A percentile compares a stretch with the other conserved stretches of the same genome.
Conservation (phyloP, 2,113 vertebrate species). For the Trochalopteron elliotii region DNA sequence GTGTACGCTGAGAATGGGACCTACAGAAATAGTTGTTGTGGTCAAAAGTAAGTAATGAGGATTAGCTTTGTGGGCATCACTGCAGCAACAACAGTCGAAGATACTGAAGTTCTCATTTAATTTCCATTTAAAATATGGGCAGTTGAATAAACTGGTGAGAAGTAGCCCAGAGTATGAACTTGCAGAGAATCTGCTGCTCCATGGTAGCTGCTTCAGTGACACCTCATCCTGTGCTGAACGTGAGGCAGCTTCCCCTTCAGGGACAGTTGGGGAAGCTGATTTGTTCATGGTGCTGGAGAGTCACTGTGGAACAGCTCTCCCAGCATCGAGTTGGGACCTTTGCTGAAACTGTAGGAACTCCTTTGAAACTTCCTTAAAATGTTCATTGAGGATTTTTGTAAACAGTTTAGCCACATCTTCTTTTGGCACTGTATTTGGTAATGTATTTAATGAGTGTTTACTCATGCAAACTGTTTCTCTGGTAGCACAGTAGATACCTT, state of each 20-base stretch:
- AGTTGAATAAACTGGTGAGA: neutral
- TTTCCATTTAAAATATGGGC: neutral
- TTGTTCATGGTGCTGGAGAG: neutral
- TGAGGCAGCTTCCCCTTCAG: neutral
- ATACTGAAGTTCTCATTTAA: neutral
- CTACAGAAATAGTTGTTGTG: neutral
- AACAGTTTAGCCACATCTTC: neutral
- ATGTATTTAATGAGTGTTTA: too few species aligned
- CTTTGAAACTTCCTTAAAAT: neutral
- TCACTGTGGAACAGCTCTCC: neutral
- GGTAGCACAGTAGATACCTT: neutral
- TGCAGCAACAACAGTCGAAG: neutral
- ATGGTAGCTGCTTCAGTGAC: neutral
- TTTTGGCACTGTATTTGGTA: neutral
- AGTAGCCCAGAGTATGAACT: neutral
- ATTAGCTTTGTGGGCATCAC: neutral
- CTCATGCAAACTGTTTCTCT: too few species aligned
- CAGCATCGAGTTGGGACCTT: neutral
- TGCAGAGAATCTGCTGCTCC: neutral
- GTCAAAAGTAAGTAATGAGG: neutral
- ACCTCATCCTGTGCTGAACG: neutral
- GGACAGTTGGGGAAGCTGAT: accelerated
- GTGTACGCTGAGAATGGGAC: neutral
- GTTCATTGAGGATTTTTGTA: neutral
- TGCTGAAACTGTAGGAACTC: neutral